Base-by-base conservation (phyloP, 2,113 vertebrate species). In the Alligator mississippiensis region DNA sequence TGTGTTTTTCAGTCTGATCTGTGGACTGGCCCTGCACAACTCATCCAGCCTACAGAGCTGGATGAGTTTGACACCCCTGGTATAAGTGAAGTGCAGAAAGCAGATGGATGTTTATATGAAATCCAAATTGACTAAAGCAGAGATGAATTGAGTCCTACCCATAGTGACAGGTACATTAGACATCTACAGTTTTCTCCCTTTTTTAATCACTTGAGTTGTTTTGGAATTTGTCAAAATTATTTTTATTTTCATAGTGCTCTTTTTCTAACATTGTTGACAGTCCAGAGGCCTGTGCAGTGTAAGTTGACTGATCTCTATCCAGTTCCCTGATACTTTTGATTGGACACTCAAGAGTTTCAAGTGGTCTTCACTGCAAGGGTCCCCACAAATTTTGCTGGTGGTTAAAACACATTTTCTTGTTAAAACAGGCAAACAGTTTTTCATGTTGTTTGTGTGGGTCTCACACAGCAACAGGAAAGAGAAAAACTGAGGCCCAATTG, bases 391-490 rank as follows among this genome's bases (percentile, higher is more conserved):
- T 47, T 47, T 47, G 47, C 47, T 47, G 47, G 9, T 47, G 47
- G 47, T 47, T 47, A 76, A 76, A 61, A 38, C 3, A 0, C 2
- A 2, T 82, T 85, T 90, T 54, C 19, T 11, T 64, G 0, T 84
- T 1, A 28, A 27, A 62, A 11, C 0, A 0, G 4, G 55, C 15
- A 28, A 76, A 66, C 1, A 2, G 21, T 70, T 77, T 2, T 75
- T 21, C 6, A 11, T 12, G 5, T 68, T 0, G 0, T 19, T 13
- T 30, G 28, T 30, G 4, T 38, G 28, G 28, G 76, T n/a, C 22
- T 34, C 19, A 11, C 61, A 17, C 82, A 12, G 72, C 2, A 74
- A 7, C 9, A 24, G 57, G 75, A 78, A 25, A 0, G 12, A 68
- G 38, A 59, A 77, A 62, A 85, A 94, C 64, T 66, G 47, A 86